These are phyloP conservation scores for Hippoglossus hippoglossus DNA, from an alignment of 2,797 vertebrate species.

Conservation along the genomic window DNA sequence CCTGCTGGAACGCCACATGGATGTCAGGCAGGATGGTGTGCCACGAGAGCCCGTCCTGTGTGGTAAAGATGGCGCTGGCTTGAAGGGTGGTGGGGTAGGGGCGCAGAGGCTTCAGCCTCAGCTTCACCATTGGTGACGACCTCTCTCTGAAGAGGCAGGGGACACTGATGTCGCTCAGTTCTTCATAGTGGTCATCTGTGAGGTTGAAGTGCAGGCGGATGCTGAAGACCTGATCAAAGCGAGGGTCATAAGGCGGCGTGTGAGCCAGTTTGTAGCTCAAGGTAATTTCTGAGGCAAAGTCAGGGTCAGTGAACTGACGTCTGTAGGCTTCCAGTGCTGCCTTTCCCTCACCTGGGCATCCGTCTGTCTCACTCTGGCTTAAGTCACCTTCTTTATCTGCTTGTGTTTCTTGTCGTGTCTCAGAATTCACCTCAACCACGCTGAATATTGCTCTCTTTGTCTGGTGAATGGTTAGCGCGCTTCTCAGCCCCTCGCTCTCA, in stretches of 20 bases:
- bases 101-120: slow-evolving; percentile 81
- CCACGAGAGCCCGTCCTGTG: slow-evolving; percentile 83
- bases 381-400: rapidly evolving
- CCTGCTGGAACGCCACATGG: slow-evolving; percentile 81
- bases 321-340: slow-evolving; percentile 69
- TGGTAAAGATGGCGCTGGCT: slow-evolving; percentile 84
- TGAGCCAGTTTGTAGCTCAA: slow-evolving; percentile 78
- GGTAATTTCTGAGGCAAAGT: slow-evolving; percentile 72
- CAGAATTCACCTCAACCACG: slow-evolving; percentile 59
- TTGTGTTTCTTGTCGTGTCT: neutral
- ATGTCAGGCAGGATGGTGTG: slow-evolving; percentile 80
- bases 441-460: slow-evolving; percentile 66
- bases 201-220: slow-evolving; percentile 86
- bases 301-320: slow-evolving; percentile 67
- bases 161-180: slow-evolving; percentile 81
- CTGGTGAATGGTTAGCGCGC: slow-evolving; percentile 81
- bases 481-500: slow-evolving; percentile 86
- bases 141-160: slow-evolving; percentile 81
- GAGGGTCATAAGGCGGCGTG: slow-evolving; percentile 5
- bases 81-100: slow-evolving; percentile 83
- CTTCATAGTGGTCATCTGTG: slow-evolving; percentile 78
- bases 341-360: rapidly evolving
- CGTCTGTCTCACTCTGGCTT: neutral
- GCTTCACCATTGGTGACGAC: slow-evolving; percentile 66
- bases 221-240: slow-evolving; percentile 83